A percentile compares a stretch with the other conserved stretches of the same genome.
These are phyloP conservation scores for Sminthopsis crassicaudata DNA, from an alignment of 2,113 vertebrate species.

Conservation along the genomic window DNA sequence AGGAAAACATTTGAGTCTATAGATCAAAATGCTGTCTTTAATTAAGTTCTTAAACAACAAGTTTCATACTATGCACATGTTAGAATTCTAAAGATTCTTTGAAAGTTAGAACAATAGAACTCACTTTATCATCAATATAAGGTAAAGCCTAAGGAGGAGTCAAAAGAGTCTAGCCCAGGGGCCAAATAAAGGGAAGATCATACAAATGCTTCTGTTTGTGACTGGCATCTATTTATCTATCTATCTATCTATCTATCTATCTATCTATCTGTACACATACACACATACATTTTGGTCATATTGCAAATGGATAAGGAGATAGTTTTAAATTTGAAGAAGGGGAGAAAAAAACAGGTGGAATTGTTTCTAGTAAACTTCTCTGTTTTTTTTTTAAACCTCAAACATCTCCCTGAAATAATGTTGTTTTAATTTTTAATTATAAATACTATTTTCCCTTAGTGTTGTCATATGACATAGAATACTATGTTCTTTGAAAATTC, in stretches of 20 bases:
- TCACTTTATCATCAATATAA: not conserved
- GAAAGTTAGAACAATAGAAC: not conserved
- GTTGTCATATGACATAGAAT: not conserved
- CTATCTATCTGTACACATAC: too few species aligned
- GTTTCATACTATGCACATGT: not conserved
- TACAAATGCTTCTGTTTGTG: not conserved
- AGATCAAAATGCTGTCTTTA: not conserved
- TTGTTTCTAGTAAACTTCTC: not conserved
- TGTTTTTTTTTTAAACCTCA: not conserved
- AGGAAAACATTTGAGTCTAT: not conserved
- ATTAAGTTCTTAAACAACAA: not conserved
- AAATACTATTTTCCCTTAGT: too few species aligned
- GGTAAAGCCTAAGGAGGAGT: not conserved
- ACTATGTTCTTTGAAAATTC: not conserved
- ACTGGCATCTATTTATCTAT: too few species aligned
- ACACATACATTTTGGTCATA: not conserved
- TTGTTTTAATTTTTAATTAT: not conserved
- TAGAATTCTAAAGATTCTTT: not conserved
- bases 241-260: too few species aligned
- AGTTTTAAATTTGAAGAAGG: not conserved
- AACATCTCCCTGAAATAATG: not conserved
- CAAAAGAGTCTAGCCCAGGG: not conserved
- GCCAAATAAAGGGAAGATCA: not conserved
- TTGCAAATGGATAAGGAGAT: not conserved
- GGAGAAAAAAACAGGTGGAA: not conserved